A percentile compares a stretch with the other conserved stretches of the same genome.
These are phyloP conservation scores for Lagorchestes hirsutus DNA, from an alignment of 2,797 vertebrate genomes.

Conservation along the genomic window DNA sequence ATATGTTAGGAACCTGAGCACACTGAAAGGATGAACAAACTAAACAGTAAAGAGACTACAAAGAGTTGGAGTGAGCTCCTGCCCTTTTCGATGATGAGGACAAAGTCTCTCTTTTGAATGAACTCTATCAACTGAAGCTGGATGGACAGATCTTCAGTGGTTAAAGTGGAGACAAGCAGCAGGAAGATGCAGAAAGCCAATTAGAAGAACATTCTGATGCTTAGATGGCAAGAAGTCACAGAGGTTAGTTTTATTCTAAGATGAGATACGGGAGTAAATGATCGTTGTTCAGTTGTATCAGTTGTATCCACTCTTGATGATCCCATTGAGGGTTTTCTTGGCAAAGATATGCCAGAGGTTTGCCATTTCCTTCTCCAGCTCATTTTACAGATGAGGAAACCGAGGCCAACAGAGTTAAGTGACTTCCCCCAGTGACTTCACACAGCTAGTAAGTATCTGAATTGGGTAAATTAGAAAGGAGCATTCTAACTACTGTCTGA, in stretches of 20 bases:
- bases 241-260: slow-evolving; percentile 17
- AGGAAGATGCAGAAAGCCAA: background rate
- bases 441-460: background rate
- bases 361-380: background rate
- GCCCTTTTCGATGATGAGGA: background rate
- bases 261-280: background rate
- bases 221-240: background rate
- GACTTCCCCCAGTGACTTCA: background rate
- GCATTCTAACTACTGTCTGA: background rate
- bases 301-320: background rate
- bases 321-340: background rate
- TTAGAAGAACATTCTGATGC: background rate
- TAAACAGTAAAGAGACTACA: background rate
- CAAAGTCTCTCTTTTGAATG: background rate
- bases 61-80: background rate
- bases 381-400: background rate
- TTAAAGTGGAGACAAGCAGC: background rate
- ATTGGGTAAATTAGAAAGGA: background rate
- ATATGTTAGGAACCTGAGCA: background rate
- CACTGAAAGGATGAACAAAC: background rate
- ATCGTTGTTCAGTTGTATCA: background rate
- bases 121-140: background rate
- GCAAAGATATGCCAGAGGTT: background rate
- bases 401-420: background rate
- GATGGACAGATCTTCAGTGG: background rate